Percentiles rank a stretch among this genome's conserved stretches.
These are phyloP conservation scores for Ormyrus rosae DNA, from an alignment of 2,888 invertebrate species.

Conservation along the genomic window DNA sequence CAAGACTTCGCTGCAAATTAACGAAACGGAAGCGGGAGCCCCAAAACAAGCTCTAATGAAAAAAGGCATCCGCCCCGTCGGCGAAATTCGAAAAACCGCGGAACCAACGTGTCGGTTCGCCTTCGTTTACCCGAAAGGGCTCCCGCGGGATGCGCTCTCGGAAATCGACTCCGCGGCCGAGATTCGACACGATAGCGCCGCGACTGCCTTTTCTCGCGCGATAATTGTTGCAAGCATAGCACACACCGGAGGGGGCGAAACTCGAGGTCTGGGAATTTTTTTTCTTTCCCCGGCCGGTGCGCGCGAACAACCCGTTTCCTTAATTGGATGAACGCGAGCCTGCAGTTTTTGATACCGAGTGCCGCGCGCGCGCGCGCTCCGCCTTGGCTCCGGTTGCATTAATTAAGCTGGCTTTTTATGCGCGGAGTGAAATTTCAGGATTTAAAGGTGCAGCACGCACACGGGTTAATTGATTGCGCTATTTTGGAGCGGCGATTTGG, in stretches of 20 bases:
- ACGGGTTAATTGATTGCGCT: too few species aligned
- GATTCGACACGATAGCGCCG: slow-evolving; percentile 13
- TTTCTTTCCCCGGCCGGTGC: too few species aligned
- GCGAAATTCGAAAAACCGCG: background rate
- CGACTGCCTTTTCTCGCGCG: slow-evolving; percentile 11
- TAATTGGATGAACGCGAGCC: slow-evolving; percentile 22
- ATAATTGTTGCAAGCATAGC: slow-evolving; percentile 37
- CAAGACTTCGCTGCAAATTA: slow-evolving; percentile 6
- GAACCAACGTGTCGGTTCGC: slow-evolving; percentile 3
- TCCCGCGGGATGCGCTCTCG: slow-evolving; percentile 40
- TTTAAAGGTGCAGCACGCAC: too few species aligned
- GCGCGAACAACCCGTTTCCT: slow-evolving; percentile 11
- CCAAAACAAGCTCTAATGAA: background rate
- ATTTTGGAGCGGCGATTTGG: too few species aligned
- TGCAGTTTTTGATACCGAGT: background rate
- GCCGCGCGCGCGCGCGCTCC: too few species aligned
- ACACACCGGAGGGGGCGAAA: too few species aligned
- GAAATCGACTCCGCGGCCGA: slow-evolving; percentile 31
- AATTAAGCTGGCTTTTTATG: slow-evolving; percentile 4
- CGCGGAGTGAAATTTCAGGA: slow-evolving; percentile 10
- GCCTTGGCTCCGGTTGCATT: background rate
- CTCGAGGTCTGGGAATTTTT: background rate
- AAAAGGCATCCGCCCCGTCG: background rate
- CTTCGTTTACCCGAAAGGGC: slow-evolving; percentile 5
- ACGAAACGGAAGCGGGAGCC: background rate